A percentile compares a stretch with the other conserved stretches of the same genome.
Conservation (phyloP, 2,888 invertebrate genomes). For the Acleris cristana region DNA sequence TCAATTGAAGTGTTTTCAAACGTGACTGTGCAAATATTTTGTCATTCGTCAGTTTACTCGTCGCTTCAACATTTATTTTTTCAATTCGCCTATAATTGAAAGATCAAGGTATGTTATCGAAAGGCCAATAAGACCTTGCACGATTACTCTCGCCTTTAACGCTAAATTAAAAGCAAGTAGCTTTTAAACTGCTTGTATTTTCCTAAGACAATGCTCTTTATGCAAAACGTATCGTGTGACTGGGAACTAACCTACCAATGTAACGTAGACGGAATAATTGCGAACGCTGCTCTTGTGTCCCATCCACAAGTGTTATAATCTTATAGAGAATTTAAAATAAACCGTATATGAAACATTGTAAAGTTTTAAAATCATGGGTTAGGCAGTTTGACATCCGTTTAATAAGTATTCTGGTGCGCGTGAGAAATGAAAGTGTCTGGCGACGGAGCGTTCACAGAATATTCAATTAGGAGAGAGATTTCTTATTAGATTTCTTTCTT, state of each 20-base stretch:
- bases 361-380: constrained; percentile 36
- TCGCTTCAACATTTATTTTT: neutral
- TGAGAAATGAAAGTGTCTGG: constrained; percentile 42
- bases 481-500: constrained; percentile 15
- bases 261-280: constrained; percentile 36
- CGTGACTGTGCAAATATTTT: constrained; percentile 19
- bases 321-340: constrained; percentile 31
- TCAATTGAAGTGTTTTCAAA: constrained; percentile 31
- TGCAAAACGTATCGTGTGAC: constrained; percentile 63
- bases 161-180: constrained; percentile 35
- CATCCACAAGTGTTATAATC: constrained; percentile 41
- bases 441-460: constrained; percentile 22
- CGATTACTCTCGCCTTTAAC: neutral
- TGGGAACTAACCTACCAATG: constrained; percentile 51
- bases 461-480: constrained; percentile 32
- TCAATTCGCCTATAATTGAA: no score
- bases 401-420: constrained; percentile 39
- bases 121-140: no score
- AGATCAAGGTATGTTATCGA: no score
- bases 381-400: constrained; percentile 47
- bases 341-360: constrained; percentile 31
- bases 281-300: constrained; percentile 36
- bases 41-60: neutral
- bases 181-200: constrained; percentile 37
- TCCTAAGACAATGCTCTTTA: constrained; percentile 60